Conservation (phyloP, 2,888 invertebrate species). For the Timandra comae region DNA sequence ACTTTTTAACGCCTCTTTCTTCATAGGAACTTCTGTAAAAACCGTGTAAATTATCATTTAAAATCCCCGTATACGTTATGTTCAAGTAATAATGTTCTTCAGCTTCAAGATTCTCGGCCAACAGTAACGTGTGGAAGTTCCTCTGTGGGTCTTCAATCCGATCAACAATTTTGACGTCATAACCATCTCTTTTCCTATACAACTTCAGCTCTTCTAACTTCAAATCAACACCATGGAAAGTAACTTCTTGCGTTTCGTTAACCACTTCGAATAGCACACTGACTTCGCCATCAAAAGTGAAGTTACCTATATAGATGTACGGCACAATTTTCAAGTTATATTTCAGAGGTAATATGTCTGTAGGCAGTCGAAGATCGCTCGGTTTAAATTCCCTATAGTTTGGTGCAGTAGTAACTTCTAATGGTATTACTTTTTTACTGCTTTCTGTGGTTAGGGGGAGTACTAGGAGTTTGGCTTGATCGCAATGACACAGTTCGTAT, state of each 20-base stretch:
- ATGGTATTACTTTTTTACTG: slow-evolving; percentile 48
- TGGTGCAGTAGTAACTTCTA: slow-evolving; percentile 43
- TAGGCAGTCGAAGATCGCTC: slow-evolving; percentile 82
- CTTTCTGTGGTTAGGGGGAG: slow-evolving; percentile 58
- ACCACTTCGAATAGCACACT: slow-evolving; percentile 79
- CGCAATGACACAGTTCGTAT: slow-evolving; percentile 59
- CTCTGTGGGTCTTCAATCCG: slow-evolving; percentile 76
- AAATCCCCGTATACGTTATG: slow-evolving; percentile 82
- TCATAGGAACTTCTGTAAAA: slow-evolving; percentile 90
- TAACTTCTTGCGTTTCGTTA: slow-evolving; percentile 80
- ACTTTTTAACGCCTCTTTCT: slow-evolving; percentile 82
- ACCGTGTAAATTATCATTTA: slow-evolving; percentile 86
- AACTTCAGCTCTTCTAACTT: no score
- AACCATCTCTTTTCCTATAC: no score
- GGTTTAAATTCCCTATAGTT: slow-evolving; percentile 27
- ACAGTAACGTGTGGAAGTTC: slow-evolving; percentile 82
- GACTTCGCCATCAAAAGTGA: slow-evolving; percentile 85
- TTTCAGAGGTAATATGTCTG: slow-evolving; percentile 79
- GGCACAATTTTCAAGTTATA: slow-evolving; percentile 85
- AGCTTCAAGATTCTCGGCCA: slow-evolving; percentile 74
- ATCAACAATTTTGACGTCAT: slow-evolving; percentile 44
- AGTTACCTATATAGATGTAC: slow-evolving; percentile 84
- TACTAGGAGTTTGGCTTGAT: slow-evolving; percentile 58
- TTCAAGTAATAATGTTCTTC: slow-evolving; percentile 81
- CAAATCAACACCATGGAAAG: slow-evolving; percentile 85